These are phyloP conservation scores for Stercorarius parasiticus DNA, from an alignment of 2,113 vertebrate genomes.

Conservation along the genomic window DNA sequence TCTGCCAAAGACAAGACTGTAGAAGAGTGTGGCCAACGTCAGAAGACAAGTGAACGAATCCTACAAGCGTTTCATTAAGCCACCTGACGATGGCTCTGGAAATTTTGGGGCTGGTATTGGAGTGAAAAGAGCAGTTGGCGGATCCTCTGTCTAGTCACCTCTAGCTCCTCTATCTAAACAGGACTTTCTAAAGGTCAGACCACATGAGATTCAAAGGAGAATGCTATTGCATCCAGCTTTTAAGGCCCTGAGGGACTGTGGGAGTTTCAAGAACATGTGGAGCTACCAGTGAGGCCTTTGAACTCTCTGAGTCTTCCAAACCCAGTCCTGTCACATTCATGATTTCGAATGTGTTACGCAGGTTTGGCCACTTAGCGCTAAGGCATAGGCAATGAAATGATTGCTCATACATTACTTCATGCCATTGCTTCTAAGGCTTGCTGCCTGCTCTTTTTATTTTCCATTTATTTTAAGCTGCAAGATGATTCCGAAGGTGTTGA, in stretches of 20 bases:
- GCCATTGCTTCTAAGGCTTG: not conserved
- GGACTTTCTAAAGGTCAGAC: not conserved
- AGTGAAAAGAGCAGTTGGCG: not conserved
- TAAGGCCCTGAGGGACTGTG: constrained; percentile 37
- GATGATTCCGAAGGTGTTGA: not conserved
- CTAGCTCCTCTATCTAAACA: not conserved
- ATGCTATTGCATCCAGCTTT: not conserved
- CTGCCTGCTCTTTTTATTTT: constrained; percentile 22
- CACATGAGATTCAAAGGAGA: not conserved
- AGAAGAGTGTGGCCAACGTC: not conserved
- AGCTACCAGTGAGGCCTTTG: constrained; percentile 20
- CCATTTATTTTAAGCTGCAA: not conserved
- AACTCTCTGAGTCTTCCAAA: not conserved
- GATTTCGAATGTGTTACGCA: not conserved
- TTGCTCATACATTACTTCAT: constrained; percentile 2
- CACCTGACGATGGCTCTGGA: not conserved
- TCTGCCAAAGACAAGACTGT: not conserved
- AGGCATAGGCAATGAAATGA: not conserved
- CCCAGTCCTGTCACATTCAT: not conserved
- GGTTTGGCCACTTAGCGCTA: constrained; percentile 29
- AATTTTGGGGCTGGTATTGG: not conserved
- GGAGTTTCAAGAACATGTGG: not conserved
- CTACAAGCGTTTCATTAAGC: not conserved
- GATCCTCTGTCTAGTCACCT: not conserved
- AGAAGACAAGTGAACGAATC: not conserved